Evolutionary conservation across 1,140 invertebrate genomes (phyloP).

Genomic region (Pseudomyrmex concolor): DNA sequence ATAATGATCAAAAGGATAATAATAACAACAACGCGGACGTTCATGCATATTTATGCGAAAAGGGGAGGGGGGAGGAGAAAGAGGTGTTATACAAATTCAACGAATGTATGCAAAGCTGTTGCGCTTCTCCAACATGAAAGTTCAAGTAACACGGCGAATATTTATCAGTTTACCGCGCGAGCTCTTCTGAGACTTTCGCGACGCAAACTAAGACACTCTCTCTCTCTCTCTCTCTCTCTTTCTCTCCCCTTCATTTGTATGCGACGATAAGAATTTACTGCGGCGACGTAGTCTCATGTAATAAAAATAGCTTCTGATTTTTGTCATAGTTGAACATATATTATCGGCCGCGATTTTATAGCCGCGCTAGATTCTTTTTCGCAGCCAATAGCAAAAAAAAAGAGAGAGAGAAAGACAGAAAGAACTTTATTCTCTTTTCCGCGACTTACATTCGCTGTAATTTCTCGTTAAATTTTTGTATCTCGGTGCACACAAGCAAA

Average conservation of each 20-base stretch:
- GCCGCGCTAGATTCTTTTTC: constrained; percentile 12
- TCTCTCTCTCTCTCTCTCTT: too few species aligned
- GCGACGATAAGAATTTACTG: constrained; percentile 17
- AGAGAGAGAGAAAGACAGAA: not conserved
- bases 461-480: constrained; percentile 23
- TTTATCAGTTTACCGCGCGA: constrained; percentile 39
- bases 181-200: not conserved
- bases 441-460: constrained; percentile 49
- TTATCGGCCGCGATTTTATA: constrained; percentile 7
- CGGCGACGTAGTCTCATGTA: constrained; percentile 2
- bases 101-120: constrained; percentile 44
- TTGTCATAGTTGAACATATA: not conserved
- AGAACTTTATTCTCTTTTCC: constrained; percentile 44
- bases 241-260: not conserved
- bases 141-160: constrained; percentile 48
- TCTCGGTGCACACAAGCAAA: constrained; percentile 4
- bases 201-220: not conserved
- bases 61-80: not conserved
- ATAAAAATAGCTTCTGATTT: constrained; percentile 5
- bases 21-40: not conserved
- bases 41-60: constrained; percentile 39
- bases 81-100: constrained; percentile 37
- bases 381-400: constrained; percentile 22
- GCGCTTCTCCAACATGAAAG: constrained; percentile 25
- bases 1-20: constrained; percentile 11